Base-by-base conservation (phyloP, 2,888 invertebrate species). In the Orchesella flavescens region DNA sequence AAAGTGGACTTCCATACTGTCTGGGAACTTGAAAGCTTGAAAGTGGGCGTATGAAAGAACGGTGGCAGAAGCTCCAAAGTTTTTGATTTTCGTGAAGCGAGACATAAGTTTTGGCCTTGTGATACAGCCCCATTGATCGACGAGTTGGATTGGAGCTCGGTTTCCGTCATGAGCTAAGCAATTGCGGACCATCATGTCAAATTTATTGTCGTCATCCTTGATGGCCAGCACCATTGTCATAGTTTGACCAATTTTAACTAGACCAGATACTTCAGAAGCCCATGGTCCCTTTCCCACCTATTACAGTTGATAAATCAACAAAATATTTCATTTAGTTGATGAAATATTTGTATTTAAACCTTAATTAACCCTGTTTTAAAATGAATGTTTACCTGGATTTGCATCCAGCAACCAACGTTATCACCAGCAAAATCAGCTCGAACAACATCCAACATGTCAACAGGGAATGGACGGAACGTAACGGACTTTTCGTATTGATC, bases 391-490 rank as follows among this genome's bases (percentile, higher is more conserved):
- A 89, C 89, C 92, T 97, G 97, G 87, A 97, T 97, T 90, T 97
- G 97, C 97, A 97, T 97, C 97, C 97, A 97, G 91, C 97, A 97
- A 19, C 97, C 97, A 1, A 97, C 96, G 89, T 97, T 97, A 89
- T 97, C 97, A 0, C 97, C 97, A 81, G 97, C 96, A 88, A 97
- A 97, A 89, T 97, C 97, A 2, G 97, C 97, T 74, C 96, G 91
- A n/a, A 97, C 96, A 4, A 97, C 97, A 90, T 97, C 97, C 75
- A 97, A 89, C 96, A 97, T 97, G 90, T 97, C 97, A 0, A 97
- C 97, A 17, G 77, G 77, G 69, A 77, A 77, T 61, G 77, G 77
- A 10, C 77, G 68, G 77, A 77, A 97, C 0, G 97, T 97, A 0
- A 97, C 97, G 5, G 97, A 96, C 90, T 97, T 97, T 91, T 97